Evolutionary conservation across 2,888 invertebrate genomes (phyloP), one percentile per base, ranked within the genome.

Genomic region (Andrena camellia): DNA sequence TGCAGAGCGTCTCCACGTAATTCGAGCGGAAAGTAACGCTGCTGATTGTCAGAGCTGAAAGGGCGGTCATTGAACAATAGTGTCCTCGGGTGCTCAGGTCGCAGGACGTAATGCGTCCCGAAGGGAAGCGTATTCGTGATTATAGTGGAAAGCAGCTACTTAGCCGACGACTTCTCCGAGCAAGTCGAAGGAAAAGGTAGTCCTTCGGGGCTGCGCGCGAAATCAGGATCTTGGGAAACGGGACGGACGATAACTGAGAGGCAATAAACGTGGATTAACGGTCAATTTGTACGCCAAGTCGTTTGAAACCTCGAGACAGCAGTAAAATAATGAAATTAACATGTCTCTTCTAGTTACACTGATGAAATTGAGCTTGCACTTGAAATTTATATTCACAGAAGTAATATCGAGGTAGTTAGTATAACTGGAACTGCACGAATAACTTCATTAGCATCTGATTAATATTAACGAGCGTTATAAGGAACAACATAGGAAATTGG

Each of bases 101-200:
- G 57, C 31, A 68, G 66, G 57, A 42, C 63, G 64, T 78, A 69
- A 75, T 68, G 79, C 60, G 71, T 57, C 69, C 42, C 86, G 60
- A 42, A 48, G 70, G 71, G 62, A 73, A 71, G 72, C 69, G 62
- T 71, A 88, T 81, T 79, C 81, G 78, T 86, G 86, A 87, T 88
- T 84, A 79, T 78, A 62, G 74, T 59, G 79, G 79, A 84, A 73
- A 79, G 66, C 80, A 66, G 84, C 79, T 75, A 84, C 86, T 79
- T 84, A 84, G 84, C 72, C 75, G 74, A 57, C 75, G 80, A 86
- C 64, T 83, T 80, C 52, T 75, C 62, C 52, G 57, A 64, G 71
- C 33, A 69, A 74, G 74, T 74, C 80, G 77, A 81, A 72, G 85
- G 62, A 72, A 78, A 78, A 62, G 75, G 52, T 78, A 20, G 35